phyloP scores from a whole-genome alignment of 2,797 vertebrate genomes.

The Craterocephalus amniculus region DNA sequence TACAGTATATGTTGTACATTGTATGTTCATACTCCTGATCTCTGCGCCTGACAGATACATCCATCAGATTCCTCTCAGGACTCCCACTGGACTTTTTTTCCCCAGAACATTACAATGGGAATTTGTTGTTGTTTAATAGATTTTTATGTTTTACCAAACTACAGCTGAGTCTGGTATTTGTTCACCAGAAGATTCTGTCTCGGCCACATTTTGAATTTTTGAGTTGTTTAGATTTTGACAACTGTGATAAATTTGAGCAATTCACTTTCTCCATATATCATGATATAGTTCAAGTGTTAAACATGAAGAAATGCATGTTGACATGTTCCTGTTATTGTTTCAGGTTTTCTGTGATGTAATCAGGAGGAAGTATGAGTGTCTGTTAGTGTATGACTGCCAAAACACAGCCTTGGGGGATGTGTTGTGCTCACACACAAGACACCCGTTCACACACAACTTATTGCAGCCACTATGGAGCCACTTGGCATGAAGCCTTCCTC shows the following conservation, averaged over 20 bases:
- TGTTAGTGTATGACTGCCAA: conserved; percentile 34
- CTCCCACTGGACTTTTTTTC: no score
- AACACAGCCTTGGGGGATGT: conserved; percentile 34
- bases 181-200: no score
- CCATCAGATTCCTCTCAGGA: no score
- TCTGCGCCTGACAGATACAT: no score
- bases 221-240: background rate
- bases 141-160: no score
- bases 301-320: background rate
- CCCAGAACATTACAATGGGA: no score
- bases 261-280: background rate
- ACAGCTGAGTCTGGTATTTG: no score
- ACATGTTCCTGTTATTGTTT: background rate
- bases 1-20: no score
- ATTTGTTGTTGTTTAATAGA: no score
- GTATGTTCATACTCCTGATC: no score
- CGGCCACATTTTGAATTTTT: background rate
- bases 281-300: background rate
- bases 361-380: conserved; percentile 39
- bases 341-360: background rate
- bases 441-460: conserved; percentile 30
- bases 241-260: background rate
- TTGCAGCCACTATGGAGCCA: conserved; percentile 40
- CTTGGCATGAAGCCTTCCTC: conserved; percentile 79
- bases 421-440: conserved; percentile 24